Conservation (phyloP, 2,113 vertebrate species). For the Cebidichthys violaceus region DNA sequence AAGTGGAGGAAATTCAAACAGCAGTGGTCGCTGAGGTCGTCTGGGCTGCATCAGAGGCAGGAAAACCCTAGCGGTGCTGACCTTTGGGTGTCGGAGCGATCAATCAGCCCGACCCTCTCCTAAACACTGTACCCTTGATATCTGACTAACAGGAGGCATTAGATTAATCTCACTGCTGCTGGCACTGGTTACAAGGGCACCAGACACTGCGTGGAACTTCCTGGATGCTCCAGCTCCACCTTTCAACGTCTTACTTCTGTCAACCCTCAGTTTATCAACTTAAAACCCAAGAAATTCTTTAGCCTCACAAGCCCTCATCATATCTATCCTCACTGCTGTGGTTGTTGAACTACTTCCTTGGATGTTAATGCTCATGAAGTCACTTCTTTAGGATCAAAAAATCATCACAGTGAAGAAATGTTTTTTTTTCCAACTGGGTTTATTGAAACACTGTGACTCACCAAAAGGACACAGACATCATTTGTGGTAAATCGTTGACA, state of each 20-base stretch:
- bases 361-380: not conserved
- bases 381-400: slow-evolving; percentile 15
- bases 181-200: slow-evolving; percentile 35
- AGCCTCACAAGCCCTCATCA: not conserved
- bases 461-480: slow-evolving; percentile 77
- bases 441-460: slow-evolving; percentile 63
- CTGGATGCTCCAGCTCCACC: not conserved
- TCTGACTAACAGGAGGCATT: slow-evolving; percentile 48
- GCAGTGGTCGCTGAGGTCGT: slow-evolving; percentile 30
- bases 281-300: not conserved
- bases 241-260: not conserved
- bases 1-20: slow-evolving; percentile 36
- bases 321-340: not conserved
- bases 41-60: slow-evolving; percentile 27
- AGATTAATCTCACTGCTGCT: slow-evolving; percentile 66
- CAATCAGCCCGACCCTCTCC: slow-evolving; percentile 66
- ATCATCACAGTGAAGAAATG: slow-evolving; percentile 20
- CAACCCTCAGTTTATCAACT: not conserved
- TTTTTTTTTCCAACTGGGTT: slow-evolving; percentile 33
- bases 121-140: slow-evolving; percentile 63
- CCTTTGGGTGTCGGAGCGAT: slow-evolving; percentile 66
- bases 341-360: not conserved
- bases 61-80: slow-evolving; percentile 36
- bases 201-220: slow-evolving; percentile 16
- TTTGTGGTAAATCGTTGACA: slow-evolving; percentile 71